Evolutionary conservation across 2,888 invertebrate species (phyloP), one percentile per base, ranked within the genome.

Genomic region (Alentia gelatinosa): DNA sequence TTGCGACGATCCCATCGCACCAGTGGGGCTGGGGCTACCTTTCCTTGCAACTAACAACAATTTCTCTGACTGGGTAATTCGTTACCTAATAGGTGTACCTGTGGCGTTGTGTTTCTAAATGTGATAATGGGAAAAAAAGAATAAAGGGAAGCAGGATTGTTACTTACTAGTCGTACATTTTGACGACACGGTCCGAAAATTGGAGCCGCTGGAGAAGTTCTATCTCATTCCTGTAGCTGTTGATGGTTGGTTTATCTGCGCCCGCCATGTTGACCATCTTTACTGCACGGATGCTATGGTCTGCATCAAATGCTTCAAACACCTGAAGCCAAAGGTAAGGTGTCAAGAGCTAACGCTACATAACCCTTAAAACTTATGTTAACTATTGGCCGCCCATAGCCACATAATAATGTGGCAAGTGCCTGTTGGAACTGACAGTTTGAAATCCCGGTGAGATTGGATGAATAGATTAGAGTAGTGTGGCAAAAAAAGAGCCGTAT

Each of bases 151-250:
- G 47, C 47, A 47, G 9, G 47, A 47, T 30, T 37, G 30, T n/a
- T 89, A 97, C 98, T 97, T 96, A 99, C 99, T 97, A 98, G 95
- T 98, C 98, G 96, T 97, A 97, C 95, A 99, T 97, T 92, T 97
- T 97, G 93, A 99, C 98, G 91, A 99, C 98, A 94, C 98, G 97
- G 91, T 97, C 97, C 91, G 98, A 98, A 92, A 97, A 97, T 96
- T 98, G 98, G 5, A 93, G 97, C 94, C 97, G 97, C 63, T 97
- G 96, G 92, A 99, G 96, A 93, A 99, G 96, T 91, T 97, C 97
- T 84, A 99, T 98, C 96, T 99, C 99, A 94, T 99, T 98, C 92
- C 98, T 97, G 96, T 98, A 99, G 42, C 98, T 98, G 93, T 97
- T 97, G 0, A 98, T 97, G 39, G 98, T 97, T 19, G 97, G 97